Percentiles rank a stretch among this genome's conserved stretches.
phyloP scores from a whole-genome alignment of 2,888 invertebrate genomes.

The Horisme vitalbata region DNA sequence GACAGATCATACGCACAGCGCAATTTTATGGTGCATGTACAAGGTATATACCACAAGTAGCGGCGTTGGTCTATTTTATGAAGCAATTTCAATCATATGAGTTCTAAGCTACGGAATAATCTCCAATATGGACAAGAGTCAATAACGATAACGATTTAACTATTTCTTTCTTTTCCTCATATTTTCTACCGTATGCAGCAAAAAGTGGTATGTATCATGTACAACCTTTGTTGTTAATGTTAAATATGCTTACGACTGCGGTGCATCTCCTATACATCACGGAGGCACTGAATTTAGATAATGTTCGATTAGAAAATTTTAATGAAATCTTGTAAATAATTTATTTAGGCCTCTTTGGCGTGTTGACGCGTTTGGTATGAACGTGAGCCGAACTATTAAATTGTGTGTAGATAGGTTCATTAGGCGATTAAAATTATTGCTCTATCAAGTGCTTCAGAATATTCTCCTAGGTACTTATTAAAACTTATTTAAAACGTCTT shows the following conservation, averaged over 20 bases:
- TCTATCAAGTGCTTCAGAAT: not conserved
- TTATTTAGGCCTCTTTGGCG: no score
- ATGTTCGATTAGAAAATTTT: conserved; percentile 10
- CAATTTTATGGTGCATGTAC: conserved; percentile 12
- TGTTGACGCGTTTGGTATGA: no score
- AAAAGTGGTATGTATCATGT: not conserved
- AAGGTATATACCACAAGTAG: no score
- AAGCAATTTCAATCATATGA: no score
- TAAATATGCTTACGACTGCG: conserved; percentile 14
- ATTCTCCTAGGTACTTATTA: no score
- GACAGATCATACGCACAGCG: conserved; percentile 14
- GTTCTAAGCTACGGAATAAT: no score
- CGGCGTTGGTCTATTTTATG: no score
- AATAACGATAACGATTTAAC: no score
- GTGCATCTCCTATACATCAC: conserved; percentile 1
- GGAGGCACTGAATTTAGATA: conserved; percentile 7
- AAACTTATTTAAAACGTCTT: no score
- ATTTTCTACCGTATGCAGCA: not conserved
- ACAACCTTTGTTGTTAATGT: not conserved
- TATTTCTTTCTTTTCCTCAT: not conserved
- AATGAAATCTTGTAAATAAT: conserved; percentile 11
- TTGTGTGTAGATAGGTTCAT: conserved; percentile 11
- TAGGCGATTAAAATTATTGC: not conserved
- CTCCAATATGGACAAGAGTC: no score
- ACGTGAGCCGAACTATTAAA: not conserved